A percentile compares a stretch with the other conserved stretches of the same genome.
Conservation (phyloP, 2,797 vertebrate genomes). For the Tapera naevia region DNA sequence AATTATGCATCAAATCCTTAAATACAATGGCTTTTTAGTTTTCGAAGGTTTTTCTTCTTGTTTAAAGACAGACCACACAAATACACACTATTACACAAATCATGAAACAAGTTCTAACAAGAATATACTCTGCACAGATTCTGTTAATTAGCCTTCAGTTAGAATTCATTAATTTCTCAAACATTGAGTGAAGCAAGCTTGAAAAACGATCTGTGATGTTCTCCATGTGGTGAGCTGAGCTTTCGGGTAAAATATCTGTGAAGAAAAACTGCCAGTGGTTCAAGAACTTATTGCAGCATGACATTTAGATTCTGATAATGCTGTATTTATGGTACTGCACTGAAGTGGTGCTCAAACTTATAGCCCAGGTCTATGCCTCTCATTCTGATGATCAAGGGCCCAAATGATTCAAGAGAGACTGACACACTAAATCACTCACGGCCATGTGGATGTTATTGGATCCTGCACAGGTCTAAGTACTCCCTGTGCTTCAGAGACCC, state of each 20-base stretch:
- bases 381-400: not conserved
- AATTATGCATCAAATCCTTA: not conserved
- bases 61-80: not conserved
- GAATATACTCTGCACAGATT: not conserved
- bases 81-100: not conserved
- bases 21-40: not conserved
- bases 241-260: not conserved
- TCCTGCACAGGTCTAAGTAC: not conserved
- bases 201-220: not conserved
- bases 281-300: not conserved
- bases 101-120: constrained; percentile 13
- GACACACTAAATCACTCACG: not conserved
- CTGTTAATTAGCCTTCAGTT: too few relatives aligned
- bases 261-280: not conserved
- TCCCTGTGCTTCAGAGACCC: not conserved
- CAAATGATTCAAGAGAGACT: not conserved
- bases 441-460: not conserved
- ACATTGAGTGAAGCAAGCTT: not conserved
- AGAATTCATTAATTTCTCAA: constrained; percentile 13
- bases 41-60: not conserved
- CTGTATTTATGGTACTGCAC: not conserved
- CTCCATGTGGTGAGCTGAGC: not conserved
- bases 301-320: not conserved
- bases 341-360: not conserved
- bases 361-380: not conserved